phyloP scores from a whole-genome alignment of 2,113 vertebrate genomes.

The mouse (Mus musculus) region GRCm39 chr7:118940501-118941000 shows the following conservation, averaged over 20 bases:
- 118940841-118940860: neutral
- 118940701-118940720: neutral
- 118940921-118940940: neutral
- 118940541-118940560: neutral
- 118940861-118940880: neutral
- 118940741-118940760: neutral
- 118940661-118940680: neutral
- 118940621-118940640: neutral
- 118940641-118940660: neutral
- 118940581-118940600: neutral
- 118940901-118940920: neutral
- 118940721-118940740: neutral
- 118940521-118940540: neutral
- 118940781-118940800: neutral
- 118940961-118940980: neutral
- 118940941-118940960: neutral
- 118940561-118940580: neutral
- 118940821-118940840: neutral
- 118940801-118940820: neutral
- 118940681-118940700: neutral
- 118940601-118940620: neutral
- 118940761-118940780: neutral
- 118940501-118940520: neutral
- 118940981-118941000: constrained; percentile 38
- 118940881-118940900: neutral